These are phyloP conservation scores for Papilio dardanus DNA, from an alignment of 1,140 invertebrate genomes.

Conservation along the genomic window DNA sequence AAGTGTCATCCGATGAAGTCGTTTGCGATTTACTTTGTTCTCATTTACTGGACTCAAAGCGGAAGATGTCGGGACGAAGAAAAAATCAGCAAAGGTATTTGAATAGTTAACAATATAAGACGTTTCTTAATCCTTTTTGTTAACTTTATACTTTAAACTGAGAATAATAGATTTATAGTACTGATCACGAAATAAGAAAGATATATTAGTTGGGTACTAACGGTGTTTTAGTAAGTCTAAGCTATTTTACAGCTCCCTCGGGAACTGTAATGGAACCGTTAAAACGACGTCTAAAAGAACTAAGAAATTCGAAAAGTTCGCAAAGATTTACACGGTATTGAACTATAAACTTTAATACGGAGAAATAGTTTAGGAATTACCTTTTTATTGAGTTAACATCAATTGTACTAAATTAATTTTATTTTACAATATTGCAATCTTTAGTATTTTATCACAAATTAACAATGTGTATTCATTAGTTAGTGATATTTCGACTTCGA, in stretches of 20 bases:
- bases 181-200: conserved; percentile 38
- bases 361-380: not conserved
- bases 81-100: conserved; percentile 71
- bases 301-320: conserved; percentile 52
- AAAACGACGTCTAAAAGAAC: conserved; percentile 62
- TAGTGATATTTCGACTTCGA: too few species aligned
- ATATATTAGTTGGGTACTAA: conserved; percentile 51
- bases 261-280: conserved; percentile 65
- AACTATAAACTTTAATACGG: conserved; percentile 41
- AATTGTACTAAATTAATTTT: not conserved
- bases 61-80: conserved; percentile 67
- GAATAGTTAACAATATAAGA: conserved; percentile 26
- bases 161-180: conserved; percentile 15
- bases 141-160: conserved; percentile 16
- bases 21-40: conserved; percentile 41
- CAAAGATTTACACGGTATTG: conserved; percentile 63
- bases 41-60: conserved; percentile 39
- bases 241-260: conserved; percentile 55
- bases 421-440: too few species aligned
- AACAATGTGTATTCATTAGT: too few species aligned
- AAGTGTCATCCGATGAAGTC: conserved; percentile 42
- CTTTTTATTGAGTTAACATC: not conserved
- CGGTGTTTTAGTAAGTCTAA: conserved; percentile 54
- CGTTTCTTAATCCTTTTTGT: conserved; percentile 4
- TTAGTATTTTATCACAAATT: too few species aligned